These are phyloP conservation scores for Jacana jacana DNA, from an alignment of 2,113 vertebrate species.

Conservation along the genomic window DNA sequence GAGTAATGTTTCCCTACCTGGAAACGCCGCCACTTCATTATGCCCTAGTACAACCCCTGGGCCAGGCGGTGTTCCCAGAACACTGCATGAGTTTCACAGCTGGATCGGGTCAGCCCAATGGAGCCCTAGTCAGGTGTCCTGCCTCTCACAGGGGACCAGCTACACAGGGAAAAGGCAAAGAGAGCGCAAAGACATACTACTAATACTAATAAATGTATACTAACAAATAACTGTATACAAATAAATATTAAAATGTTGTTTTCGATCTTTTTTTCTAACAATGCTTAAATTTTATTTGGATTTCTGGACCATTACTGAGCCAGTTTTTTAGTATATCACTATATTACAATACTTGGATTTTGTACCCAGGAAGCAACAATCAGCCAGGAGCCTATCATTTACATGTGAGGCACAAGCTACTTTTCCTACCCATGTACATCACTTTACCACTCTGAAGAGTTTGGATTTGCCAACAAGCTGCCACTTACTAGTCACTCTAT, in stretches of 20 bases:
- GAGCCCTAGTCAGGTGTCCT: background rate
- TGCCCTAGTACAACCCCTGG: background rate
- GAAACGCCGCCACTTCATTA: background rate
- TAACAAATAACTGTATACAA: no score
- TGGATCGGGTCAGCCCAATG: background rate
- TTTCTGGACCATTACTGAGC: background rate
- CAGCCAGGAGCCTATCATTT: background rate
- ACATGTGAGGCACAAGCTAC: background rate
- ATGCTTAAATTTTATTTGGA: background rate
- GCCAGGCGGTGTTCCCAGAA: background rate
- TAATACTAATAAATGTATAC: no score
- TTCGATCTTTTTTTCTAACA: background rate
- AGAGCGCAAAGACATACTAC: background rate
- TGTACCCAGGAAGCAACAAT: background rate
- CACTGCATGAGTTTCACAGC: background rate
- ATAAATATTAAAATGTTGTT: no score
- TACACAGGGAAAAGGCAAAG: background rate
- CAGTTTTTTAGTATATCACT: background rate
- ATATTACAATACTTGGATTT: background rate
- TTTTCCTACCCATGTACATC: background rate
- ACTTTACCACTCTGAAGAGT: background rate
- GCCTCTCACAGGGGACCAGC: background rate
- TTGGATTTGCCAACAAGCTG: conserved; percentile 47
- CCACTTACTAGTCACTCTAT: conserved; percentile 45
- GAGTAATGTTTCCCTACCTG: background rate